Conservation (phyloP, 2,797 vertebrate genomes). For the Hafferia zeledoni region DNA sequence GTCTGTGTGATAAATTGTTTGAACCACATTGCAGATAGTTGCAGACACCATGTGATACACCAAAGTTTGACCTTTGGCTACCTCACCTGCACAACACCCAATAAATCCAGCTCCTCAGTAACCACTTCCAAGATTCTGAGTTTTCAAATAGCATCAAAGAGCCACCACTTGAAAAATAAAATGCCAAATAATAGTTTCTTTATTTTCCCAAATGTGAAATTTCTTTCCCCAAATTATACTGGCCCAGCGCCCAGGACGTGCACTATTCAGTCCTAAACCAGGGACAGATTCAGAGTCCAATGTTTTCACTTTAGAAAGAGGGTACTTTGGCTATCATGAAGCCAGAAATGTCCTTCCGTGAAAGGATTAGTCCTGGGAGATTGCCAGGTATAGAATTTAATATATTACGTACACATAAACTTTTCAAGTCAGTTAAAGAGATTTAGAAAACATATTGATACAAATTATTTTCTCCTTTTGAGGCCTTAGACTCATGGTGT, state of each 20-base stretch:
- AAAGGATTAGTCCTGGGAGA: background rate
- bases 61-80: conserved; percentile 43
- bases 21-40: background rate
- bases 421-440: conserved; percentile 12
- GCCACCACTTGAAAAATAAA: conserved; percentile 43
- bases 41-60: conserved; percentile 7
- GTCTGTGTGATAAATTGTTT: background rate
- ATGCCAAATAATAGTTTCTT: conserved; percentile 11
- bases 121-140: conserved; percentile 32
- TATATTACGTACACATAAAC: conserved; percentile 17
- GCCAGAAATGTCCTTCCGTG: conserved; percentile 14
- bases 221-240: conserved; percentile 39
- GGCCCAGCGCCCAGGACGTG: conserved; percentile 29
- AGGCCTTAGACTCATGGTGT: background rate
- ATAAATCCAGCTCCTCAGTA: conserved; percentile 49
- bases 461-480: background rate
- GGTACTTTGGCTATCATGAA: conserved; percentile 21
- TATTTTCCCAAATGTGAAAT: conserved; percentile 59
- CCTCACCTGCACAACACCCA: conserved; percentile 35
- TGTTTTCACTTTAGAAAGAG: conserved; percentile 36
- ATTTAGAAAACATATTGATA: background rate
- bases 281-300: background rate
- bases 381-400: background rate
- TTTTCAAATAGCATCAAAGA: conserved; percentile 34
- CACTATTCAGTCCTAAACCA: conserved; percentile 25